Evolutionary conservation across 2,888 invertebrate genomes (phyloP).

Genomic region (Clusia tigrina): DNA sequence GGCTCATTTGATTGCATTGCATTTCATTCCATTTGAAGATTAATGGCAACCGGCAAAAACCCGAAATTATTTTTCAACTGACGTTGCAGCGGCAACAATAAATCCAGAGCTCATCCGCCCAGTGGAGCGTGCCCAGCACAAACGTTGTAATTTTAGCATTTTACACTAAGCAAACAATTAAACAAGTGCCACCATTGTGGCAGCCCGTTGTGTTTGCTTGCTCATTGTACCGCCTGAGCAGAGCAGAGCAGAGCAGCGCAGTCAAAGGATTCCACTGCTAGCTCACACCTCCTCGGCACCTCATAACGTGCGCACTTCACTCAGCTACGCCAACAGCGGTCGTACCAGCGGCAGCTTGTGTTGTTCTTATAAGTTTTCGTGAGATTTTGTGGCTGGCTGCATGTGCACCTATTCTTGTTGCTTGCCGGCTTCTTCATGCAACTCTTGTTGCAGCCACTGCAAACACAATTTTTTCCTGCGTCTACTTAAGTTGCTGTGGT

Average conservation of each 20-base stretch:
- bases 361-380: not conserved
- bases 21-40: too few species aligned
- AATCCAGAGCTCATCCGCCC: not conserved
- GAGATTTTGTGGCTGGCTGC: not conserved
- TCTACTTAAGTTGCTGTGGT: not conserved
- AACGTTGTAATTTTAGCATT: not conserved
- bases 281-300: not conserved
- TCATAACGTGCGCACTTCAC: not conserved
- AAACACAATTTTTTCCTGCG: not conserved
- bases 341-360: not conserved
- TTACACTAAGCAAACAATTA: slow-evolving; percentile 2
- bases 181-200: not conserved
- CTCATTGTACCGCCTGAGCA: not conserved
- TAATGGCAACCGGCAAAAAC: not conserved
- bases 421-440: not conserved
- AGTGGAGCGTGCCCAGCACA: not conserved
- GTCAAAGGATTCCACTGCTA: not conserved
- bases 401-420: not conserved
- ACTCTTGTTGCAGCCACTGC: not conserved
- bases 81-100: not conserved
- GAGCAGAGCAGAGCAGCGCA: too few species aligned
- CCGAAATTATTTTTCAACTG: not conserved
- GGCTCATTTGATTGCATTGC: slow-evolving; percentile 2
- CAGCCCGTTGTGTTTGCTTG: not conserved
- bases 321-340: not conserved